phyloP scores from a whole-genome alignment of 2,888 invertebrate species.

The Timema podura region DNA sequence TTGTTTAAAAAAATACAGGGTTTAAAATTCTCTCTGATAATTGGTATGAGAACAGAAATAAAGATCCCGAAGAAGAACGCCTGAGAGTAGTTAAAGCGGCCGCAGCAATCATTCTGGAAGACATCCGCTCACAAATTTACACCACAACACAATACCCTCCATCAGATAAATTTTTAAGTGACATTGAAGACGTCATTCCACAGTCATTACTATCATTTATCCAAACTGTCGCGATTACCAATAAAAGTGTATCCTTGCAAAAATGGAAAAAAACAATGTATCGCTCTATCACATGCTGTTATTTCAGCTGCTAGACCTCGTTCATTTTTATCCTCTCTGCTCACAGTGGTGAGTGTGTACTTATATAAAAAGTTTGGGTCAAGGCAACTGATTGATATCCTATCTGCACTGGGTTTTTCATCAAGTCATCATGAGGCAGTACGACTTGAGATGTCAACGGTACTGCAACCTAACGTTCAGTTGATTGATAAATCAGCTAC shows the following conservation, averaged over 20 bases:
- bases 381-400: neutral
- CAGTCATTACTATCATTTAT: neutral
- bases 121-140: neutral
- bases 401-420: neutral
- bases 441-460: neutral
- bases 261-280: neutral
- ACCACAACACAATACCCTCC: neutral
- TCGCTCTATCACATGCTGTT: neutral
- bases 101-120: neutral
- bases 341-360: conserved; percentile 6
- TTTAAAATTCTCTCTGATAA: conserved; percentile 8
- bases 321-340: neutral
- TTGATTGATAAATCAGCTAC: neutral
- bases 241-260: neutral
- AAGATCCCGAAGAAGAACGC: conserved; percentile 1
- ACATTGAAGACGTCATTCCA: neutral
- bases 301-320: conserved; percentile 1
- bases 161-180: neutral
- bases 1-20: neutral
- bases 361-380: conserved; percentile 5
- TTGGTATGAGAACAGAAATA: neutral
- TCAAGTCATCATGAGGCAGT: neutral
- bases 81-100: neutral
- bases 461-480: neutral
- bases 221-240: neutral